Evolutionary conservation across 2,113 vertebrate genomes (phyloP), one percentile per base, ranked within the genome.

Genomic region (Ptilonorhynchus violaceus): DNA sequence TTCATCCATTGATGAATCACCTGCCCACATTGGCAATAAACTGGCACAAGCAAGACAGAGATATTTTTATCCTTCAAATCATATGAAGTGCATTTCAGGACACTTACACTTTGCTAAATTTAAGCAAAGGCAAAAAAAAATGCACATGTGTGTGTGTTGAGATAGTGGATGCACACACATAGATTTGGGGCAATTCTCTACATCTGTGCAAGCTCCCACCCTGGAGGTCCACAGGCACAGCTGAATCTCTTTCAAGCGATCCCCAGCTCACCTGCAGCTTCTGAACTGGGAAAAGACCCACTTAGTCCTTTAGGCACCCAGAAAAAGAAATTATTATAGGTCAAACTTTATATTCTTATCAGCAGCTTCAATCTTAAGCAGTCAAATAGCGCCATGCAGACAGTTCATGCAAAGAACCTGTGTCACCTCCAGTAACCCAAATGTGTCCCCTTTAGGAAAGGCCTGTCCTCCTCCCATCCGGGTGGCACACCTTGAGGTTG

Each of bases 1-100:
- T 91, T 91, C 83, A 83, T 70, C 91, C 46, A 58, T 21, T 94
- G 94, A 94, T 94, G 87, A 96, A 92, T 95, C 75, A 92, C 88
- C 89, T 94, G 79, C 59, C 63, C 8, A 5, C 76, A 80, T 90
- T 92, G 88, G 82, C 82, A 93, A 73, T 92, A 92, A 94, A 74
- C 83, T 87, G 78, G 68, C 64, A 90, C 72, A 74, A 75, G 76
- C 27, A 77, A 85, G 42, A 75, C 55, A 89, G 74, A 69, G 58
- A 25, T 58, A 53, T 74, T 94, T 95, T 93, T 93, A 92, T 91
- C 42, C 35, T 90, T 80, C 41, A 50, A 33, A 55, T 74, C 68
- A 15, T 31, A 44, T 8, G 17, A 81, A 91, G 79, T 74, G 60
- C 80, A 84, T 84, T 77, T 89, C 86, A 77, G 92, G 86, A 88